Evolutionary conservation across 2,888 invertebrate species (phyloP).

Genomic region (Polydrusus pterygomalis): DNA sequence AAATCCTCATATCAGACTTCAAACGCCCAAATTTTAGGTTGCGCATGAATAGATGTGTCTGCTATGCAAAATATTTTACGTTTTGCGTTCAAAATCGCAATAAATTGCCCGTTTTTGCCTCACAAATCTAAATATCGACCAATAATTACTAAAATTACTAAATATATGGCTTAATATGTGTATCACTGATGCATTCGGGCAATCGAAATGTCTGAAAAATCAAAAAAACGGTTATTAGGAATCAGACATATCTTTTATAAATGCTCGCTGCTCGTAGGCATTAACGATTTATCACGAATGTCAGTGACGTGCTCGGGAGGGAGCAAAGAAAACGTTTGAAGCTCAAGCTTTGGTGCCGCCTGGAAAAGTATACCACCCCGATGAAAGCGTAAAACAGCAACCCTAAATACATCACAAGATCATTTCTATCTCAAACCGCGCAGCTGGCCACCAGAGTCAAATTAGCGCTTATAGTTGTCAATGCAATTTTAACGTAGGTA

Average conservation of each 20-base stretch:
- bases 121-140: constrained; percentile 34
- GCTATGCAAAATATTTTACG: constrained; percentile 37
- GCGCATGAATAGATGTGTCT: background rate
- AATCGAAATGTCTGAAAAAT: constrained; percentile 25
- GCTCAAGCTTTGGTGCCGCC: too few species aligned
- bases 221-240: constrained; percentile 43
- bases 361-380: too few species aligned
- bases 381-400: too few species aligned
- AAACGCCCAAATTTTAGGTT: constrained; percentile 23
- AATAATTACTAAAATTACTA: constrained; percentile 27
- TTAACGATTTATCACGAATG: constrained; percentile 41
- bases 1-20: constrained; percentile 8
- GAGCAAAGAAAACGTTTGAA: too few species aligned
- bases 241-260: constrained; percentile 41
- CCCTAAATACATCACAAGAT: too few species aligned
- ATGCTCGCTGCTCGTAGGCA: constrained; percentile 34
- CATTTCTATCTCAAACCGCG: too few species aligned
- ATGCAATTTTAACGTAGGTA: too few species aligned
- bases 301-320: too few species aligned
- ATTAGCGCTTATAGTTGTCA: too few species aligned
- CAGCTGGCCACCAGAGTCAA: too few species aligned
- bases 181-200: constrained; percentile 39
- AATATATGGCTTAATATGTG: constrained; percentile 39
- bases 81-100: constrained; percentile 35
- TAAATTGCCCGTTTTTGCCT: constrained; percentile 29